Conservation (phyloP, 2,888 invertebrate genomes). For the Hyposoter didymator region DNA sequence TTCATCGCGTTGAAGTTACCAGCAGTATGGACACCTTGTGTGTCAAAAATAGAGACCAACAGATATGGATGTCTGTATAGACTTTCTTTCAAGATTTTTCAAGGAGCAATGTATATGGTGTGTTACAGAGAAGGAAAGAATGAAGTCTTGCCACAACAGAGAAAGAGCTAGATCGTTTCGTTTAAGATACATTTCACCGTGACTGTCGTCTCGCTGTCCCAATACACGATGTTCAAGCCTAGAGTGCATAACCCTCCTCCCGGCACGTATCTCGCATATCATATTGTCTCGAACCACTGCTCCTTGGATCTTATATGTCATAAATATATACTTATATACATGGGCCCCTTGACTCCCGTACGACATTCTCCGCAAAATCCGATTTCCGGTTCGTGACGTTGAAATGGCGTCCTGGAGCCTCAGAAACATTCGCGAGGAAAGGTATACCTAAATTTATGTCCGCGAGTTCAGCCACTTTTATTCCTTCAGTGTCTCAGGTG, state of each 20-base stretch:
- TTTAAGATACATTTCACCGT: constrained; percentile 51
- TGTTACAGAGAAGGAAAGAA: background rate
- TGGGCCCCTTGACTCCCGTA: constrained; percentile 16
- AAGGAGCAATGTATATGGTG: constrained; percentile 1
- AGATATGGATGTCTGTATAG: background rate
- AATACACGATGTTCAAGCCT: constrained; percentile 26
- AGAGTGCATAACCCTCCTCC: constrained; percentile 34
- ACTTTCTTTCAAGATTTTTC: background rate
- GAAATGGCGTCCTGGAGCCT: constrained; percentile 12
- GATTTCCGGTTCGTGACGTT: constrained; percentile 37
- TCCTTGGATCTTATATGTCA: constrained; percentile 20
- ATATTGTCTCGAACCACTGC: constrained; percentile 43
- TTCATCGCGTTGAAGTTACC: no score
- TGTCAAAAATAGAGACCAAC: background rate
- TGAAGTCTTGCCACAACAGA: background rate
- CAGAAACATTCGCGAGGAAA: background rate
- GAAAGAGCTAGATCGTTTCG: constrained; percentile 38
- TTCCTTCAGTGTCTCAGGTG: constrained; percentile 4
- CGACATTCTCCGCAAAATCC: constrained; percentile 40
- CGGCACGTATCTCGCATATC: constrained; percentile 38
- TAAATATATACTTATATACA: background rate
- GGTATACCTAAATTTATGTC: background rate
- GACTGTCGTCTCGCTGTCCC: constrained; percentile 32
- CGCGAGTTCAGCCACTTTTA: background rate
- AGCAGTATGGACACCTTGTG: background rate